phyloP scores from a whole-genome alignment of 2,888 invertebrate genomes.

The Dexiosoma caninum region DNA sequence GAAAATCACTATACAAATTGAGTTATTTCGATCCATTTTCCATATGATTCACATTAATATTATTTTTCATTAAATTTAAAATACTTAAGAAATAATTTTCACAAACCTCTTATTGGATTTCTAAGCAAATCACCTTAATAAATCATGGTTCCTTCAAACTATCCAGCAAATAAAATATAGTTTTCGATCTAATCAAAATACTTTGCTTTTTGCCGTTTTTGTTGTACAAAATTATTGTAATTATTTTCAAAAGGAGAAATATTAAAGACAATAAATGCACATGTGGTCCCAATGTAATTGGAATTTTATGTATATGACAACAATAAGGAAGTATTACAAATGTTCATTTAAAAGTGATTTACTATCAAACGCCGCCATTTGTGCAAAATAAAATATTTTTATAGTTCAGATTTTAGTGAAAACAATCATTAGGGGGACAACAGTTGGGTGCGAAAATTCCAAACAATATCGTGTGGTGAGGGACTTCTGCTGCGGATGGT shows the following conservation, averaged over 20 bases:
- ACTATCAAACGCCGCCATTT: constrained; percentile 43
- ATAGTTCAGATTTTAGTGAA: constrained; percentile 3
- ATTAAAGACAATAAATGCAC: constrained; percentile 7
- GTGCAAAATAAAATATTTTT: not conserved
- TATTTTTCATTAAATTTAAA: too few relatives aligned
- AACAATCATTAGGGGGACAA: not conserved
- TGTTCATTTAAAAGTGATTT: constrained; percentile 45
- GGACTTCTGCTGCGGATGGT: too few relatives aligned
- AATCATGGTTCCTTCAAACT: not conserved
- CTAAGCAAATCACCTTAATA: not conserved
- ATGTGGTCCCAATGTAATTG: constrained; percentile 43
- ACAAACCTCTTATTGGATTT: too few relatives aligned
- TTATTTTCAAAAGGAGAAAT: constrained; percentile 14
- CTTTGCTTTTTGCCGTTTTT: not conserved
- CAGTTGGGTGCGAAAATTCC: not conserved
- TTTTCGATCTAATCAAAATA: not conserved
- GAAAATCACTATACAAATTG: too few relatives aligned
- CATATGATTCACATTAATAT: too few relatives aligned
- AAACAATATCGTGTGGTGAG: too few relatives aligned
- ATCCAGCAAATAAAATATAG: not conserved
- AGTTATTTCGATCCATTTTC: too few relatives aligned
- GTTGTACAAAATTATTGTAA: constrained; percentile 27
- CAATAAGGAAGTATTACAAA: constrained; percentile 59
- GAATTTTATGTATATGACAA: constrained; percentile 51
- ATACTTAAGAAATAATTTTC: too few relatives aligned